These are phyloP conservation scores for Apus apus DNA, from an alignment of 2,113 vertebrate genomes.

Conservation along the genomic window DNA sequence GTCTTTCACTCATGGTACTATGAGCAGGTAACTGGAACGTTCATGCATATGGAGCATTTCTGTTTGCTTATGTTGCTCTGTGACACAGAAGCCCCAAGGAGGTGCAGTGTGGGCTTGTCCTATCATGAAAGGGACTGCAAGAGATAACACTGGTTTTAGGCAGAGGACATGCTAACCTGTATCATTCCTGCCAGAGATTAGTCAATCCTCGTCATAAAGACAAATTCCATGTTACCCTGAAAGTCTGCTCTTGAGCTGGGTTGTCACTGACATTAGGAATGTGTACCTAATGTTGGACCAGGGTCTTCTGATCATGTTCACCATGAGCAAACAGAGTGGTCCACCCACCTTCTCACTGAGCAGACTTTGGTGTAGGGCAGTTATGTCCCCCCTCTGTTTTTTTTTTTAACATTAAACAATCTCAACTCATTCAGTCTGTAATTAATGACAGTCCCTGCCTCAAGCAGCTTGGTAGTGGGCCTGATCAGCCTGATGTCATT, in stretches of 20 bases:
- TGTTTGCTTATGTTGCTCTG: background rate
- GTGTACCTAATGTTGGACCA: fast-evolving
- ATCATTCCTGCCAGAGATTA: background rate
- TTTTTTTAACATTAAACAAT: background rate
- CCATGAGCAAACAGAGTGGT: background rate
- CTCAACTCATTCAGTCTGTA: background rate
- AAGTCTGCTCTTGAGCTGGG: background rate
- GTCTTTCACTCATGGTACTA: fast-evolving
- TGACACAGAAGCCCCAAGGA: background rate
- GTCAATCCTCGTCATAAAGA: background rate
- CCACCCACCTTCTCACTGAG: background rate
- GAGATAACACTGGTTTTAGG: background rate
- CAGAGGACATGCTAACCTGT: background rate
- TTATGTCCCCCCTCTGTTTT: fast-evolving
- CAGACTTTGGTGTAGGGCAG: background rate
- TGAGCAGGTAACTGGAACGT: background rate
- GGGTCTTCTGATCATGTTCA: fast-evolving
- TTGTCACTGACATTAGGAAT: background rate
- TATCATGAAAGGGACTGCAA: background rate
- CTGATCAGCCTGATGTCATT: constrained; percentile 63
- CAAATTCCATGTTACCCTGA: fast-evolving
- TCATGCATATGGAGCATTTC: fast-evolving
- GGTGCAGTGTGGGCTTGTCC: background rate
- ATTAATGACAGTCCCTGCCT: constrained; percentile 54
- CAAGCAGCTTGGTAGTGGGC: constrained; percentile 56